Base-by-base conservation (phyloP, 2,113 vertebrate species). In the Petaurus breviceps region DNA sequence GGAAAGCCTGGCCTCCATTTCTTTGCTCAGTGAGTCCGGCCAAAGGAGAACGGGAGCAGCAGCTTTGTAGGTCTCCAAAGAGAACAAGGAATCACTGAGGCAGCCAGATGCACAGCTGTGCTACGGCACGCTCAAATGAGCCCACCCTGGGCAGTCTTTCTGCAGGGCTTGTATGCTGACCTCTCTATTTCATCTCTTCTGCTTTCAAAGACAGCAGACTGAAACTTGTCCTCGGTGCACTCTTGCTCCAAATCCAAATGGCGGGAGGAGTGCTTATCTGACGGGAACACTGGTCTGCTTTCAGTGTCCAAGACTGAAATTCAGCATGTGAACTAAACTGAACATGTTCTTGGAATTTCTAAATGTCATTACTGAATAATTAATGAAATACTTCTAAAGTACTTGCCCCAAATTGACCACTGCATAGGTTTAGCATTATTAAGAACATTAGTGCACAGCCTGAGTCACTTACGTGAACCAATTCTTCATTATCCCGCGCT, bases 391-490 rank as follows among this genome's bases (percentile, higher is more conserved):
- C 46, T 43, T 46, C 22, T 12, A 95, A 37, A 25, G n/a, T 22
- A 26, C 26, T 2, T 93, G 51, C 51, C 47, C 49, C 49, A 89
- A 90, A 43, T 43, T 31, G 47, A 37, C 12, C 1, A 16, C 46
- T 57, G 52, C 51, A 37, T 23, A 90, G 1, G 26, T 24, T 4
- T 2, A 7, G 8, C 47, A 19, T 16, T 24, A 91, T 91, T 90
- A 37, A 14, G 10, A 68, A 55, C 16, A 31, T 31, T 28, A 8
- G 91, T 4, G 50, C 89, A 97, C 96, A 31, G 0, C 93, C 31
- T 24, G 55, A 57, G 25, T 4, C 61, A 98, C 99, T 98, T 97
- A 99, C 99, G 8, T 99, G 99, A 92, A 99, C 99, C 99, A 99
- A 98, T 95, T 99, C 99, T 94, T 99, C 98, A 7, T 99, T 99